phyloP scores from a whole-genome alignment of 2,113 vertebrate species.

The Cheirogaleus medius region DNA sequence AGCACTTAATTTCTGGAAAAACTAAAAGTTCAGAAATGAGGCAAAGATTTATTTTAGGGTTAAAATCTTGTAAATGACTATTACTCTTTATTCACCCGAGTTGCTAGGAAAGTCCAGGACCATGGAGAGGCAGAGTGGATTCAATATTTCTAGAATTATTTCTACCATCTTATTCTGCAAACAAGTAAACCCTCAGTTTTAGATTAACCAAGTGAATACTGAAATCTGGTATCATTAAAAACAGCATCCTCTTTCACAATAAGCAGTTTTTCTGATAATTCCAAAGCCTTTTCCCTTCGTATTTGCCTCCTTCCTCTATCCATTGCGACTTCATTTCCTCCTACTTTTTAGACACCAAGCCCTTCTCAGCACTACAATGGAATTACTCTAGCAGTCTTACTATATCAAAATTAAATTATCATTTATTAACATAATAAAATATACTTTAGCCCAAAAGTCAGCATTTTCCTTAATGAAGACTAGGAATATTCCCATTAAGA shows the following conservation, averaged over 20 bases:
- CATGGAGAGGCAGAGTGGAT: background rate
- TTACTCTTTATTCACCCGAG: background rate
- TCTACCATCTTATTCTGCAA: background rate
- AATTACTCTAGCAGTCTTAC: background rate
- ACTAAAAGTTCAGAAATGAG: background rate
- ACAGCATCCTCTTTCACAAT: background rate
- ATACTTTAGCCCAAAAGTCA: background rate
- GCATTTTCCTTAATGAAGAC: background rate
- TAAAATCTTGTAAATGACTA: background rate
- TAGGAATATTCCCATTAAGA: background rate
- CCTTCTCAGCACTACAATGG: background rate
- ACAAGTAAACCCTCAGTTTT: background rate
- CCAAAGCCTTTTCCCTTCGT: background rate
- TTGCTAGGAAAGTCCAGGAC: background rate
- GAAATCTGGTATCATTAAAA: background rate
- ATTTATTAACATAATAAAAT: background rate
- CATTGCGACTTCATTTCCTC: background rate
- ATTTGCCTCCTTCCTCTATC: background rate
- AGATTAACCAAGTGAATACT: background rate
- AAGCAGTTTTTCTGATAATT: background rate
- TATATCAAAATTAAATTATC: background rate
- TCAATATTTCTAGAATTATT: slow-evolving; percentile 12
- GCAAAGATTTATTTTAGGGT: background rate
- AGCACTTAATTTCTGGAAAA: background rate
- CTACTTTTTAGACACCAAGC: background rate